phyloP scores from a whole-genome alignment of 2,113 vertebrate genomes.

The Epinephelus lanceolatus region DNA sequence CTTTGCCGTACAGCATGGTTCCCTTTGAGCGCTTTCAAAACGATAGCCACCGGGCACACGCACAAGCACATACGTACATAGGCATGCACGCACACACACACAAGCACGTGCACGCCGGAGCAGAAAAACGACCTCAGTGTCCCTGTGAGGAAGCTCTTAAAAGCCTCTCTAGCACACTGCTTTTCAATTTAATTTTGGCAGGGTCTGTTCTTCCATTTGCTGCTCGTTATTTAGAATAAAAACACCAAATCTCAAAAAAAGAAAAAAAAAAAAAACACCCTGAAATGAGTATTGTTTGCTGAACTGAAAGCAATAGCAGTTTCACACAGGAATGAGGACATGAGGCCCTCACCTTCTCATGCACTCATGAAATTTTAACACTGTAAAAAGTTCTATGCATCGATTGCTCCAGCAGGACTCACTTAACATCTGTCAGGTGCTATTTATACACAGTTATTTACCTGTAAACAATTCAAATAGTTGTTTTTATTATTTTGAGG shows the following conservation, averaged over 20 bases:
- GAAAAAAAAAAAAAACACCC: not conserved
- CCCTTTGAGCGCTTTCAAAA: constrained; percentile 71
- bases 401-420: constrained; percentile 19
- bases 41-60: constrained; percentile 41
- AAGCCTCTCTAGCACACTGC: constrained; percentile 38
- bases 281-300: constrained; percentile 25
- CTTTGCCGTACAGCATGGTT: constrained; percentile 68
- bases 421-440: constrained; percentile 19
- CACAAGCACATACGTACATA: not conserved
- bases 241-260: constrained; percentile 25
- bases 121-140: constrained; percentile 30
- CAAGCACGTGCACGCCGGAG: not conserved
- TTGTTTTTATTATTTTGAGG: not conserved
- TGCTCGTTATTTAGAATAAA: constrained; percentile 38
- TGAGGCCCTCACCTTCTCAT: not conserved
- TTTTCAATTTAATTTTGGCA: constrained; percentile 66
- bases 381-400: constrained; percentile 2
- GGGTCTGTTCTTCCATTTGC: constrained; percentile 23
- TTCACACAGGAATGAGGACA: not conserved
- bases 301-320: constrained; percentile 10
- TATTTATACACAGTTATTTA: constrained; percentile 19
- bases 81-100: not conserved
- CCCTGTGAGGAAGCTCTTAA: constrained; percentile 49
- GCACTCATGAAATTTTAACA: constrained; percentile 9
- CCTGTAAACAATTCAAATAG: not conserved